Conservation (phyloP, 2,113 vertebrate species). For the Gorilla gorilla region DNA sequence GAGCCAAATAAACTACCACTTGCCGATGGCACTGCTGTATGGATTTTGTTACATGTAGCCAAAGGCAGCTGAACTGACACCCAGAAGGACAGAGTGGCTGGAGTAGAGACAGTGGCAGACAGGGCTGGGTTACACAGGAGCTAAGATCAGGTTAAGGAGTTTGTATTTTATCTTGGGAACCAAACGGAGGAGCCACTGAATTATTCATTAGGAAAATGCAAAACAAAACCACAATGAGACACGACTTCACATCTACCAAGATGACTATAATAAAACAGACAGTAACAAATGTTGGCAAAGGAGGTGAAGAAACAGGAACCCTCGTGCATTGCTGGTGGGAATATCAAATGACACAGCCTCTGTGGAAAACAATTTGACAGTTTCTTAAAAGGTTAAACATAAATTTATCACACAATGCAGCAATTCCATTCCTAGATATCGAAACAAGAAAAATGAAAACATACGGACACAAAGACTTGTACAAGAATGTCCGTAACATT, state of each 20-base stretch:
- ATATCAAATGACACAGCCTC: neutral
- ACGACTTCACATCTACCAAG: neutral
- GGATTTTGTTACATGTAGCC: neutral
- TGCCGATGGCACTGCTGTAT: neutral
- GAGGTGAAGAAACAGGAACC: neutral
- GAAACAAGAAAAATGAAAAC: neutral
- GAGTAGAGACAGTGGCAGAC: neutral
- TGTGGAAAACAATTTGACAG: neutral
- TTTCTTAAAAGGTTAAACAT: neutral
- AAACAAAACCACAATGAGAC: neutral
- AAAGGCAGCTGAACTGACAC: neutral
- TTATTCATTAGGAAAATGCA: neutral
- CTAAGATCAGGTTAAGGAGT: neutral
- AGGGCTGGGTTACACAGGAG: neutral
- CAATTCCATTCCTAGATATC: neutral
- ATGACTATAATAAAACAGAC: neutral
- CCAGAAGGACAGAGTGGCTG: neutral
- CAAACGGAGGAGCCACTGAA: neutral
- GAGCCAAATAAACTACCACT: neutral
- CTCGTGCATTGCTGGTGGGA: fast-evolving
- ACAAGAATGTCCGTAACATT: neutral
- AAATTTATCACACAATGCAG: neutral
- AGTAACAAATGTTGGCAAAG: neutral
- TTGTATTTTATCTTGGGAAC: neutral
- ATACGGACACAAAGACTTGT: neutral